Base-by-base conservation (phyloP, 2,888 invertebrate species). In the Aromia moschata region DNA sequence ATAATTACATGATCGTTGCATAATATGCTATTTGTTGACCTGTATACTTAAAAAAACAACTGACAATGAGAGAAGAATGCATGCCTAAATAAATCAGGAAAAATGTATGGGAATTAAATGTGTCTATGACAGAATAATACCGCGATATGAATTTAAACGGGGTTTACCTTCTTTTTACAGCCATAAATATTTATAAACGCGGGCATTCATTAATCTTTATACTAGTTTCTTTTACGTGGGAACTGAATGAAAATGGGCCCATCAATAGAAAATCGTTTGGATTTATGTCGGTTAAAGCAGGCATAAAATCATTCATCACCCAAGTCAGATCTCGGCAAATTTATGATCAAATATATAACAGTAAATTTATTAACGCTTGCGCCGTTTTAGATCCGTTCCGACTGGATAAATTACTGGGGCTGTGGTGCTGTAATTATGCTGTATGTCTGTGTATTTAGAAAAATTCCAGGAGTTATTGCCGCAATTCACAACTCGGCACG, bases 281-380 rank as follows among this genome's bases (percentile, higher is more conserved):
- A 70, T 70, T 67, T 70, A 69, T 65, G 65, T 66, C 68, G 64
- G 67, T 71, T 68, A 72, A 61, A 65, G 64, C 58, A 58, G 65
- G 66, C 67, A 69, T 71, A 70, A 70, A 69, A 70, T 60, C 70
- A 71, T 72, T 69, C 68, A 71, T 72, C 71, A 72, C 70, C 60
- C 58, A 57, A 58, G 66, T 68, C 68, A 58, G 70, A 70, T 69
- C 70, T 63, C 70, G 65, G 63, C 67, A 63, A 68, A 59, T 72
- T 72, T 71, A 72, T 65, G 64, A 70, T 61, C 69, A 64, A 68
- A 71, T 71, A 70, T 71, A 70, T 72, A 70, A 70, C 68, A 64
- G 71, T 64, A 61, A 69, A 72, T 71, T 72, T 72, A 71, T 71
- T 70, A 68, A 68, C 62, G 62, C 67, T 66, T 62, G 62, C 66